phyloP scores from a whole-genome alignment of 2,888 invertebrate species.

The Andrena praecox region DNA sequence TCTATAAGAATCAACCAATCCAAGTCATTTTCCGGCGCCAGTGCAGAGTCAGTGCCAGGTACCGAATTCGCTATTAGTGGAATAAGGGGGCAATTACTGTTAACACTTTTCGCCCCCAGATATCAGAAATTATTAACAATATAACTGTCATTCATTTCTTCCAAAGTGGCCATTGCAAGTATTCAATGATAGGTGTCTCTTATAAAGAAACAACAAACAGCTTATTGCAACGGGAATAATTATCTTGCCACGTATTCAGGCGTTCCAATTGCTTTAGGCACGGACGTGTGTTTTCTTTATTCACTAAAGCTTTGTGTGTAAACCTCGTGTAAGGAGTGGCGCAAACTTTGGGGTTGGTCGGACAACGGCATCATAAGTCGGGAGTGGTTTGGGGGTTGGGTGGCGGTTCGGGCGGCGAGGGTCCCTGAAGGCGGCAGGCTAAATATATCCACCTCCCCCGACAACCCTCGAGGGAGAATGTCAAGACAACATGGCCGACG shows the following conservation, averaged over 20 bases:
- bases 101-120: too few relatives aligned
- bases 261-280: conserved; percentile 52
- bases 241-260: conserved; percentile 13
- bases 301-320: conserved; percentile 67
- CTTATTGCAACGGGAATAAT: not conserved
- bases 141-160: too few relatives aligned
- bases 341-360: conserved; percentile 79
- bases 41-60: too few relatives aligned
- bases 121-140: too few relatives aligned
- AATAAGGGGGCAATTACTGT: too few relatives aligned
- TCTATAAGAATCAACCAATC: too few relatives aligned
- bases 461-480: conserved; percentile 83
- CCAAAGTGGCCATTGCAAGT: too few relatives aligned
- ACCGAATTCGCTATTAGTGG: too few relatives aligned
- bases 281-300: conserved; percentile 68
- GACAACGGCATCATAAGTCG: conserved; percentile 83
- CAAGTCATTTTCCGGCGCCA: too few relatives aligned
- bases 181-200: not conserved
- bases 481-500: conserved; percentile 85
- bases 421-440: conserved; percentile 84
- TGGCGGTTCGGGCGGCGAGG: conserved; percentile 76
- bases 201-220: not conserved
- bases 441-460: conserved; percentile 84
- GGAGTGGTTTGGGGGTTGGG: conserved; percentile 80
- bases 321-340: conserved; percentile 73